phyloP scores from a whole-genome alignment of 2,888 invertebrate species.

The Lasioglossum leucozonium region DNA sequence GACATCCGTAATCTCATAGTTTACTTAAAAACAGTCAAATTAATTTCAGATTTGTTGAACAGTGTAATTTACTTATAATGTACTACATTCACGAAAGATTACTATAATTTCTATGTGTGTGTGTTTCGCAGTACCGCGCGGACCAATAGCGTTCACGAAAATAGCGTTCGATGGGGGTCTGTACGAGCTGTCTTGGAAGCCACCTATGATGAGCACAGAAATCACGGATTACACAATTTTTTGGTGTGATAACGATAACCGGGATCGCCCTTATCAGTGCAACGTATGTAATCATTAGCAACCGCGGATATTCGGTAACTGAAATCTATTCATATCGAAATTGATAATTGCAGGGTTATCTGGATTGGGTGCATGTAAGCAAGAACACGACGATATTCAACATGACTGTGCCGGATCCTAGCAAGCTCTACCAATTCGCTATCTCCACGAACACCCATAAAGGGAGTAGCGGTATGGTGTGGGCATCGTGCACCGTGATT shows the following conservation, averaged over 20 bases:
- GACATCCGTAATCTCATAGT: too few relatives aligned
- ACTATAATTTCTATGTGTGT: neutral
- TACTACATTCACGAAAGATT: constrained; percentile 4
- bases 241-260: constrained; percentile 88
- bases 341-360: constrained; percentile 85
- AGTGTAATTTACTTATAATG: neutral
- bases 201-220: constrained; percentile 85
- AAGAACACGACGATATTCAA: constrained; percentile 86
- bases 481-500: constrained; percentile 91
- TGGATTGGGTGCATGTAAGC: constrained; percentile 87
- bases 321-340: constrained; percentile 6
- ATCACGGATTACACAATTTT: constrained; percentile 92
- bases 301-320: neutral
- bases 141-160: constrained; percentile 89
- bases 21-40: too few relatives aligned
- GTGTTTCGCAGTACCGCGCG: constrained; percentile 82
- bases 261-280: constrained; percentile 87
- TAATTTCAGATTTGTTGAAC: neutral
- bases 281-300: constrained; percentile 74
- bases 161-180: constrained; percentile 89
- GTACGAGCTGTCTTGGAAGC: constrained; percentile 91
- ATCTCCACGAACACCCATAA: constrained; percentile 90
- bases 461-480: constrained; percentile 93
- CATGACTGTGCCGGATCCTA: constrained; percentile 87
- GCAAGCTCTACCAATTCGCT: constrained; percentile 90